Evolutionary conservation across 2,113 vertebrate genomes (phyloP), one percentile per base, ranked within the genome.

Genomic region (Hippocampus abdominalis): DNA sequence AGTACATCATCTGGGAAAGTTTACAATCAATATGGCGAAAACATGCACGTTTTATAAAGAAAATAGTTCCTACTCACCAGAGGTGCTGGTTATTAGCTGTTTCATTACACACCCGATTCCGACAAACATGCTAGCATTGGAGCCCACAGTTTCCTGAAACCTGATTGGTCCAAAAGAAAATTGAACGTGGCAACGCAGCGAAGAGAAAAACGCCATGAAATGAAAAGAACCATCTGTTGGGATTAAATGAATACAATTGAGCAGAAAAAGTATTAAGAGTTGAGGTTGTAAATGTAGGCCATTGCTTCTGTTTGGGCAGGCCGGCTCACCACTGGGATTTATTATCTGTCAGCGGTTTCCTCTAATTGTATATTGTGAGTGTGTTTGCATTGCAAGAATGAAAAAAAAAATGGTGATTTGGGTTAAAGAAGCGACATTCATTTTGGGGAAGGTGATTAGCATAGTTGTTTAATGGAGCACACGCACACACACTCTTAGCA

Each of bases 381-480:
- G 54, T 70, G n/a, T 46, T 64, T 23, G 27, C 15, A 18, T 64
- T 16, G 66, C 76, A 81, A 68, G 3, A 39, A 57, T 59, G 60
- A 57, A 11, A 3, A 32, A 32, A 36, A 36, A 36, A 69, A 27
- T 42, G 75, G 66, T 57, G 27, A 72, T 77, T 63, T 70, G 62
- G 67, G 77, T 57, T 60, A 64, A 1, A 23, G 29, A 64, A 3
- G 32, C 63, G 18, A 63, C 72, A 65, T 65, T 68, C 54, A 70
- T 81, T 78, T 74, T 29, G 66, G 64, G 57, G 70, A 70, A 80
- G 42, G 61, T 74, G 71, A 86, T 86, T 81, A 84, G 53, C 68
- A 69, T 75, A 75, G 70, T 71, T 77, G 72, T 71, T 76, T 75
- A 77, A 83, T 76, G 40, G 68, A 71, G 72, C 49, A 73, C 49